Base-by-base conservation (phyloP, 2,113 vertebrate genomes). In the Eurypyga helias region DNA sequence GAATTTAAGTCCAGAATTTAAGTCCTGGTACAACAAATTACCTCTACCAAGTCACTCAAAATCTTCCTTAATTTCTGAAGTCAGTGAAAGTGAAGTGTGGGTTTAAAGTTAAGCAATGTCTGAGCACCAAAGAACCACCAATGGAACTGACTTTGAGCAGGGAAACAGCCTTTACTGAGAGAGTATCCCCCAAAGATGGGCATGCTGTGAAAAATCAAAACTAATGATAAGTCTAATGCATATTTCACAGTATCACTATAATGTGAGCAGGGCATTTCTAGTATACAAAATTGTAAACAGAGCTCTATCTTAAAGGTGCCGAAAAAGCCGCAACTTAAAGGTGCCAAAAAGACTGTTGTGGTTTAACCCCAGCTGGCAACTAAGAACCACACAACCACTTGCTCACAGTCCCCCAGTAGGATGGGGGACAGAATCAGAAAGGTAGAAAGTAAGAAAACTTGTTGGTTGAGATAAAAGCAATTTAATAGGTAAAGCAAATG, bases 151-250 rank as follows among this genome's bases (percentile, higher is more conserved):
- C 31, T 71, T 76, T 45, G 64, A 65, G 45, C 20, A 67, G 38
- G 36, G 36, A 46, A 87, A 36, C 21, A 52, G n/a, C 25, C 28
- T 67, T 61, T 25, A 29, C 29, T 13, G 25, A 49, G 49, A 58
- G 7, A 25, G 9, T n/a, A 21, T 21, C 12, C 18, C 24, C 25
- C 21, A 17, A 4, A 0, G 1, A 6, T 28, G 29, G 54, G 10
- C 19, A 10, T 24, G 13, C 43, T 41, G 66, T 29, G n/a, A 7
- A 71, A 43, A n/a, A 38, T 25, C 41, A 41, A 25, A 72, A 34
- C 7, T 26, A 36, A 19, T 29, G 45, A 17, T 58, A 65, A 66
- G 4, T 29, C 38, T 34, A 61, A 13, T 46, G 41, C 28, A 3
- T 62, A 29, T 64, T 79, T 69, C 58, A 58, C 12, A 58, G 8